Conservation (phyloP, 2,797 vertebrate species). For the Dicrostonyx torquatus region DNA sequence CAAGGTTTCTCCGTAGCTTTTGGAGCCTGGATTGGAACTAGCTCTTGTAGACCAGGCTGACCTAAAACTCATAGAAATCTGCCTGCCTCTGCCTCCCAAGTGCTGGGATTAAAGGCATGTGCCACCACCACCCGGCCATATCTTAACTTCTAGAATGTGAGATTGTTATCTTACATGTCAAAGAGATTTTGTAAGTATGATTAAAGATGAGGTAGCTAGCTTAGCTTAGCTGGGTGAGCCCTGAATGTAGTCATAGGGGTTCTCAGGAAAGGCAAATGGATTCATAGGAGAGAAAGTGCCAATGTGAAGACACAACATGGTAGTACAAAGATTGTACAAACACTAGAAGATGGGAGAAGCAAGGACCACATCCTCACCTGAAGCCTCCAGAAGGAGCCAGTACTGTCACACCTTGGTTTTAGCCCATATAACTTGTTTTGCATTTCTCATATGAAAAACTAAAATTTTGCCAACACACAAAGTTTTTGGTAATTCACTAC, state of each 20-base stretch:
- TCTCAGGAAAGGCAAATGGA: not conserved
- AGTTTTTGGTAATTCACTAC: not conserved
- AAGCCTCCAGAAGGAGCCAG: not conserved
- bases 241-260: not conserved
- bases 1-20: no score
- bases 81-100: no score
- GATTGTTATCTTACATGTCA: not conserved
- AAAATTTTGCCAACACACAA: not conserved
- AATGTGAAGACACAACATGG: not conserved
- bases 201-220: constrained; percentile 13
- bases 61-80: no score
- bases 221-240: not conserved
- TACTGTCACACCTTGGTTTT: not conserved
- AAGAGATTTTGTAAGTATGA: not conserved
- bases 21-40: no score
- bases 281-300: not conserved
- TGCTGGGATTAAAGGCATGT: no score
- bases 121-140: not conserved
- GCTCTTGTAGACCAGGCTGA: no score
- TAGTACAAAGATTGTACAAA: not conserved
- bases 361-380: not conserved
- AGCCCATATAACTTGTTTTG: not conserved
- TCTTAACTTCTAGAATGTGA: constrained; percentile 41
- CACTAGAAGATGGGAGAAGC: not conserved
- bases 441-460: not conserved